These are phyloP conservation scores for Mustelus asterias DNA, from an alignment of 2,113 vertebrate genomes.

Conservation along the genomic window DNA sequence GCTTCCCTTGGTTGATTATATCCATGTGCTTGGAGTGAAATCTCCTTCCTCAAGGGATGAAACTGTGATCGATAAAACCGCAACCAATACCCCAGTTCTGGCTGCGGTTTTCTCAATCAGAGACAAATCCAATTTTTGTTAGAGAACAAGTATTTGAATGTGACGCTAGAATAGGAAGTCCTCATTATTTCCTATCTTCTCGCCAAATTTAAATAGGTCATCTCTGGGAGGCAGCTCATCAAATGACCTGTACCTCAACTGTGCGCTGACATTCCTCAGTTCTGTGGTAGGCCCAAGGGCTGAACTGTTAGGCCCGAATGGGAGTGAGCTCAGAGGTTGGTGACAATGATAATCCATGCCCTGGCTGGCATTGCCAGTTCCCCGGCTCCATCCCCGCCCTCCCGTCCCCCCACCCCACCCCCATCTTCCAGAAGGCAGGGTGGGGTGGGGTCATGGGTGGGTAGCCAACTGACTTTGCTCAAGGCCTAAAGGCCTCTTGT, in stretches of 20 bases:
- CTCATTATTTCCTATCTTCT: background rate
- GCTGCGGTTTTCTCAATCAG: background rate
- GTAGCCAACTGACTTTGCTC: too few relatives aligned
- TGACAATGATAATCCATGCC: too few relatives aligned
- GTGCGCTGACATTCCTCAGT: background rate
- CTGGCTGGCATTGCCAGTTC: too few relatives aligned
- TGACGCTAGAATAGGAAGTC: background rate
- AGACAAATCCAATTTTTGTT: background rate
- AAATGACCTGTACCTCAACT: background rate
- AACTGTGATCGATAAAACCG: background rate
- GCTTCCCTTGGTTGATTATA: background rate
- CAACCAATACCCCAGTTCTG: background rate
- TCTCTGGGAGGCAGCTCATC: background rate
- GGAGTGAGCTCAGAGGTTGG: too few relatives aligned
- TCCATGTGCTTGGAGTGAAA: background rate
- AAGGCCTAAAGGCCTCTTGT: too few relatives aligned
- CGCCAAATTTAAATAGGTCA: background rate
- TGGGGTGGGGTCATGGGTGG: too few relatives aligned
- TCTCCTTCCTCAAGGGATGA: background rate
- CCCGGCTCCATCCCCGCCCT: too few relatives aligned
- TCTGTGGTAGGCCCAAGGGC: background rate
- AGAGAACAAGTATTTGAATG: background rate
- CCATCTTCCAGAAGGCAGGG: too few relatives aligned
- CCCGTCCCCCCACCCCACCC: too few relatives aligned
- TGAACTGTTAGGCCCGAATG: background rate